These are phyloP conservation scores for Meriones unguiculatus DNA, from an alignment of 2,113 vertebrate genomes.

Conservation along the genomic window DNA sequence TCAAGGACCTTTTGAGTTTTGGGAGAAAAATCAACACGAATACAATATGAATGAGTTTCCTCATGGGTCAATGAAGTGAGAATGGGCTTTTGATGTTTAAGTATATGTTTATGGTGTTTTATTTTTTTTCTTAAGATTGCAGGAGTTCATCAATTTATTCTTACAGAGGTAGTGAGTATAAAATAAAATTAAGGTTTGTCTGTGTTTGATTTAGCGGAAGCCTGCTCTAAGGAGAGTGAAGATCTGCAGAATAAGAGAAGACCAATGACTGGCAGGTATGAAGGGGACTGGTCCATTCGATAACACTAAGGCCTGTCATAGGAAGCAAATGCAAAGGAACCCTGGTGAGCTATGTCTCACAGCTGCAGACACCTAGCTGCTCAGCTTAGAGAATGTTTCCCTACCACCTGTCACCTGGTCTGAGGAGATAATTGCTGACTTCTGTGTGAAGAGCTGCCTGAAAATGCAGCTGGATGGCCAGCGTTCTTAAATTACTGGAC, in stretches of 20 bases:
- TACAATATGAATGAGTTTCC: not conserved
- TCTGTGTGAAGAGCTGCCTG: slow-evolving; percentile 80
- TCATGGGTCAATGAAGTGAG: not conserved
- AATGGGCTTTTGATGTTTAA: not conserved
- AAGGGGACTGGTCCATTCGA: not conserved
- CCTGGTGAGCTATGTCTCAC: slow-evolving; percentile 82
- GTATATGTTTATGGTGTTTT: not conserved
- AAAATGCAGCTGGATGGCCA: slow-evolving; percentile 83
- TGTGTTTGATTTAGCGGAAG: not conserved
- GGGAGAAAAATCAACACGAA: not conserved
- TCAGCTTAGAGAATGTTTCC: slow-evolving; percentile 85
- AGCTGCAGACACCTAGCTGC: slow-evolving; percentile 83
- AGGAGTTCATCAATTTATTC: slow-evolving; percentile 11
- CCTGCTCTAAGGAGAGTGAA: not conserved
- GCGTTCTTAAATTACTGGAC: slow-evolving; percentile 86
- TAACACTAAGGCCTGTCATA: slow-evolving; percentile 71
- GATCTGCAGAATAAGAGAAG: not conserved
- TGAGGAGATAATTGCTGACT: slow-evolving; percentile 86
- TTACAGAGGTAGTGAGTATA: not conserved
- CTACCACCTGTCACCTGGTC: slow-evolving; percentile 87
- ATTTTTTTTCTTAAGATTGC: not conserved
- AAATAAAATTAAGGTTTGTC: not conserved
- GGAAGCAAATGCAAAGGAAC: slow-evolving; percentile 84
- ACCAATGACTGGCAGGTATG: not conserved
- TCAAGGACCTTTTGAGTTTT: not conserved